These are phyloP conservation scores for western clawed frog (Xenopus tropicalis) DNA, from an alignment of 2,113 vertebrate genomes.

Conservation along the genomic window DNA sequence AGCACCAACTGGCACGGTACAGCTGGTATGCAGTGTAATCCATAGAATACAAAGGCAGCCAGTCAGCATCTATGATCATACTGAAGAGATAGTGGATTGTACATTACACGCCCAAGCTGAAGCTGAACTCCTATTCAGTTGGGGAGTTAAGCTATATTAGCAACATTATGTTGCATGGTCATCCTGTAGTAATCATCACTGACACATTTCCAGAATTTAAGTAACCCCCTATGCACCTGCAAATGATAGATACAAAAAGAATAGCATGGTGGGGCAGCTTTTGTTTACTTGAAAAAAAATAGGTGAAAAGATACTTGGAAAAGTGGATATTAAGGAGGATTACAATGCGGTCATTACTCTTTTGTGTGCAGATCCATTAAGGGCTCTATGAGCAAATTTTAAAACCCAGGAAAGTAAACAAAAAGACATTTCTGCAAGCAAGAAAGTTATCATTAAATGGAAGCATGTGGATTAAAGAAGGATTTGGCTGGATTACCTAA, in stretches of 20 bases:
- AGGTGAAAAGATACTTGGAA: slow-evolving; percentile 15
- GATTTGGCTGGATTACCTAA: slow-evolving; percentile 20
- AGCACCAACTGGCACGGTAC: too few species aligned
- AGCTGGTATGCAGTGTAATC: too few species aligned
- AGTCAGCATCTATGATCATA: too few species aligned
- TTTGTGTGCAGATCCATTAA: slow-evolving; percentile 26
- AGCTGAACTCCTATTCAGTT: too few species aligned
- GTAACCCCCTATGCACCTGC: too few species aligned
- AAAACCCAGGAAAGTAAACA: slow-evolving; percentile 27
- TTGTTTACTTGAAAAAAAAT: slow-evolving; percentile 15
- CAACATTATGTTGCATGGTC: too few species aligned
- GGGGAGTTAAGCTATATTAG: too few species aligned
- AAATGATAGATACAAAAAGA: slow-evolving; percentile 5
- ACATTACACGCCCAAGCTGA: too few species aligned
- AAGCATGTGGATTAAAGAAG: slow-evolving; percentile 12
- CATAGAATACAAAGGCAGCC: too few species aligned
- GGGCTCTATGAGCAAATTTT: slow-evolving; percentile 8
- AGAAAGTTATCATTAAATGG: slow-evolving; percentile 7
- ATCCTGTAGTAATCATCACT: too few species aligned
- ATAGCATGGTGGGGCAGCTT: not conserved
- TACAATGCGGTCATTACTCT: slow-evolving; percentile 16
- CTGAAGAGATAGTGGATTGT: too few species aligned
- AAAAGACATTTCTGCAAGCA: slow-evolving; percentile 1
- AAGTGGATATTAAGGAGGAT: slow-evolving; percentile 28
- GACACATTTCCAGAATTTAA: too few species aligned